Evolutionary conservation across 1,140 invertebrate species (phyloP), one percentile per base, ranked within the genome.

Genomic region (Dinoponera quadriceps): DNA sequence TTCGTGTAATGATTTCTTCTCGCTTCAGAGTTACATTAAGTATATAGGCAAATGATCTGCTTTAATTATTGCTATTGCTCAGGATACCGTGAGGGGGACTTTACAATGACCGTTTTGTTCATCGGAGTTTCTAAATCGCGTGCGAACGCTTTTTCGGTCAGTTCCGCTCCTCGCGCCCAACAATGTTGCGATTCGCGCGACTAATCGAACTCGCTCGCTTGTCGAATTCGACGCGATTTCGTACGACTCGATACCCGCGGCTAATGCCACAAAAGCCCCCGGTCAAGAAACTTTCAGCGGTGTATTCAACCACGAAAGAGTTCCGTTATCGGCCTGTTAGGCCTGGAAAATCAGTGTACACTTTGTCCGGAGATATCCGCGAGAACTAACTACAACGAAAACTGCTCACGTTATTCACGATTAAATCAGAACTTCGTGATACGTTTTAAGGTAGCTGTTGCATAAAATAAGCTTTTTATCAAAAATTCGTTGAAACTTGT

Each of bases 211-310:
- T 57, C 62, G 63, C 9, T 44, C 14, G 57, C 49, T 48, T 63
- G 25, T 55, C 81, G 33, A 80, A 83, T 77, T 77, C 33, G 65
- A 27, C 55, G 51, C 33, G 20, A 82, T 82, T 82, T 75, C 71
- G 55, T 72, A 60, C 33, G 44, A 54, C 27, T 82, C 25, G 54
- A 57, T 62, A 63, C 13, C 44, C 69, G 69, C 60, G 29, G 75
- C 69, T 74, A 82, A 82, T 82, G 20, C 48, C 16, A 82, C 69
- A 82, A 82, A 74, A 82, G 69, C 44, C 20, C 7, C 22, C 63
- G 65, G 7, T 57, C 51, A 71, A 33, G 51, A 71, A 80, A 80
- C 75, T 82, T 82, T 82, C 71, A 82, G 44, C 69, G 29, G 44
- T 3, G 57, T 74, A 63, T 74, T 75, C 68, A 59, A 82, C 80